These are phyloP conservation scores for Eidolon dupreanum DNA, from an alignment of 2,797 vertebrate genomes.

Conservation along the genomic window DNA sequence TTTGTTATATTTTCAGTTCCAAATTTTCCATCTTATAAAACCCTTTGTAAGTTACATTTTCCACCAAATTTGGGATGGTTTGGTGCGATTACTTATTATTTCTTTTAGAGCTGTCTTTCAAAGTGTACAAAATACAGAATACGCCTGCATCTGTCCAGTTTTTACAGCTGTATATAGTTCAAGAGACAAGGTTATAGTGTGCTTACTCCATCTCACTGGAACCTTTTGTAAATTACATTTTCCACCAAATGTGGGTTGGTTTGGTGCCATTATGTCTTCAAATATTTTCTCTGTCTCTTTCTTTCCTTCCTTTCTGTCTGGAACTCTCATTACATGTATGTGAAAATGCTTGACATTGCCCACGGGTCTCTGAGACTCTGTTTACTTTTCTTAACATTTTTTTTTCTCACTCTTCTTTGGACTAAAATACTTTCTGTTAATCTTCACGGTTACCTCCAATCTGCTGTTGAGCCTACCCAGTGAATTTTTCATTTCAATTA, in stretches of 20 bases:
- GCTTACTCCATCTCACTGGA: neutral
- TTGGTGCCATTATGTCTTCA: neutral
- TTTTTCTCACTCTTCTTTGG: neutral
- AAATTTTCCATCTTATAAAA: neutral
- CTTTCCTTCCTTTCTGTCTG: neutral
- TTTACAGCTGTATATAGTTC: no score
- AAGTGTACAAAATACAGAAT: no score
- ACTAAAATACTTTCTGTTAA: constrained; percentile 1
- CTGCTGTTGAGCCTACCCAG: neutral
- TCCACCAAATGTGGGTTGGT: neutral
- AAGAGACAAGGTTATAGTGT: neutral
- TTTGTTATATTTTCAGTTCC: neutral
- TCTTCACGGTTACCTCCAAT: neutral
- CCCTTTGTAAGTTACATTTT: neutral
- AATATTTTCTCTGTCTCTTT: neutral
- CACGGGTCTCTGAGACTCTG: neutral
- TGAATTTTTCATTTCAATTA: constrained; percentile 9
- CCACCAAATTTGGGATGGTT: neutral
- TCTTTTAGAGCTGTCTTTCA: no score
- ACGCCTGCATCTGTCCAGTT: no score
- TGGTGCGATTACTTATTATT: neutral
- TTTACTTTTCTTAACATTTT: neutral
- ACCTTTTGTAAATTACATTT: neutral
- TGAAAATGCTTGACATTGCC: neutral
- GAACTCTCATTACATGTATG: neutral